phyloP scores from a whole-genome alignment of 2,113 vertebrate species.

The Myrmecobius fasciatus region DNA sequence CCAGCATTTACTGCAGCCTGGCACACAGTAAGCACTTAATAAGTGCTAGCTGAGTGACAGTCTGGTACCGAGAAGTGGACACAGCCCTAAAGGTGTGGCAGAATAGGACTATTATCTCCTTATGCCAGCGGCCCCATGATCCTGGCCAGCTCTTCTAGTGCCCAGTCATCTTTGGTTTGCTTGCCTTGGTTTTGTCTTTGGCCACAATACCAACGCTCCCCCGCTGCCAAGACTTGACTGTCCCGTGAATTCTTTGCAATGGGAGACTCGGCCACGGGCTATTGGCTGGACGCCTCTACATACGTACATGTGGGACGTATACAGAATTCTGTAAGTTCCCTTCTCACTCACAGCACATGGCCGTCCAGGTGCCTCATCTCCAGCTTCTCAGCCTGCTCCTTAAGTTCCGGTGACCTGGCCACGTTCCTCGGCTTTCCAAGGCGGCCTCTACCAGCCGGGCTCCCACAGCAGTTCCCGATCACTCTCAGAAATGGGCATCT shows the following conservation, averaged over 20 bases:
- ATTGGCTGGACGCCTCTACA: constrained; percentile 18
- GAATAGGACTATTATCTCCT: not conserved
- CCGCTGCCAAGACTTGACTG: constrained; percentile 42
- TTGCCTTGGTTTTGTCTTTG: constrained; percentile 19
- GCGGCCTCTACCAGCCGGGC: not conserved
- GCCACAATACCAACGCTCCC: constrained; percentile 23
- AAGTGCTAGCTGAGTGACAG: too few relatives aligned
- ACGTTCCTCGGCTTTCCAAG: not conserved
- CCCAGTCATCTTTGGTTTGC: not conserved
- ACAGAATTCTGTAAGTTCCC: too few relatives aligned
- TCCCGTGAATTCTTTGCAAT: constrained; percentile 41
- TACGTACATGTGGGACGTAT: not conserved
- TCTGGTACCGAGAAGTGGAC: too few relatives aligned
- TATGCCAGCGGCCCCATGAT: too few relatives aligned
- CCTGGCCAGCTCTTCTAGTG: not conserved
- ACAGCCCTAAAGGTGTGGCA: not conserved
- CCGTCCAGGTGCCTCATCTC: not conserved
- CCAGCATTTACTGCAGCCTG: too few relatives aligned
- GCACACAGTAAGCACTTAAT: too few relatives aligned
- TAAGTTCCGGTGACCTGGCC: not conserved
- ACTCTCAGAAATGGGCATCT: too few relatives aligned
- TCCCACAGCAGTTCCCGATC: accelerated
- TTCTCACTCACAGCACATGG: constrained; percentile 43
- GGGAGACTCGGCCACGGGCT: constrained; percentile 5
- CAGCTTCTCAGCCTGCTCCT: not conserved